phyloP scores from a whole-genome alignment of 2,113 vertebrate genomes.

The Apeltes quadracus region DNA sequence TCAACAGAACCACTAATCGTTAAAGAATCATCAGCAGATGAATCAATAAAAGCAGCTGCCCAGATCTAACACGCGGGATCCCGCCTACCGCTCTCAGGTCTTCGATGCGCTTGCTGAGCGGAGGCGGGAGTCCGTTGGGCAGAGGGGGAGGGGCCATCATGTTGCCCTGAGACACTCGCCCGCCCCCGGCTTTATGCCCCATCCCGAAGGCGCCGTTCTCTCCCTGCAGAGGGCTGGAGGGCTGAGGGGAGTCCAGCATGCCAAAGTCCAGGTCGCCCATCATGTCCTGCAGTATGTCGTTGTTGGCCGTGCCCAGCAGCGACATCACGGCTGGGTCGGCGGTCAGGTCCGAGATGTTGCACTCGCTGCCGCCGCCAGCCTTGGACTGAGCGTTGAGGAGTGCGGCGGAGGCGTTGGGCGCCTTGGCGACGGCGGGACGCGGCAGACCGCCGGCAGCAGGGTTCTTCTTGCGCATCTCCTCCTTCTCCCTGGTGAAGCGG shows the following conservation, averaged over 20 bases:
- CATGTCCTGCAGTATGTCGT: constrained; percentile 94
- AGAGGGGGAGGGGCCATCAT: constrained; percentile 82
- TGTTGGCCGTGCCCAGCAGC: constrained; percentile 91
- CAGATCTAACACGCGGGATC: neutral
- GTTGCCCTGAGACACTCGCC: constrained; percentile 70
- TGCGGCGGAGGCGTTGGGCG: constrained; percentile 70
- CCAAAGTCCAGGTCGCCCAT: constrained; percentile 93
- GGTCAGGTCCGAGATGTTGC: constrained; percentile 72
- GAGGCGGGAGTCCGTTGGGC: constrained; percentile 87
- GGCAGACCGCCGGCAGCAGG: constrained; percentile 29
- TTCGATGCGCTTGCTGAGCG: constrained; percentile 92
- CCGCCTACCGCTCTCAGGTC: constrained; percentile 89
- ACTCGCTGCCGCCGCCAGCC: constrained; percentile 68
- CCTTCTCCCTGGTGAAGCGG: constrained; percentile 96
- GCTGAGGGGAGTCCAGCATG: constrained; percentile 92
- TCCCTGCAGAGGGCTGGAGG: constrained; percentile 85
- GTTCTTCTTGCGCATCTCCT: constrained; percentile 89
- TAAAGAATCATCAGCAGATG: no score
- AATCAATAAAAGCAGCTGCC: neutral
- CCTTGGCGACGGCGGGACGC: constrained; percentile 65
- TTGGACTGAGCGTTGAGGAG: constrained; percentile 77
- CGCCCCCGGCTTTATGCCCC: constrained; percentile 51
- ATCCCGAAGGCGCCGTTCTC: constrained; percentile 85
- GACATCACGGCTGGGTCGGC: constrained; percentile 90
- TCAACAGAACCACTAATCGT: neutral